Evolutionary conservation across 64 coral and sea anemone genomes (phyloP), one percentile per base, ranked within the genome.

Genomic region (Exaiptasia diaphana): DNA sequence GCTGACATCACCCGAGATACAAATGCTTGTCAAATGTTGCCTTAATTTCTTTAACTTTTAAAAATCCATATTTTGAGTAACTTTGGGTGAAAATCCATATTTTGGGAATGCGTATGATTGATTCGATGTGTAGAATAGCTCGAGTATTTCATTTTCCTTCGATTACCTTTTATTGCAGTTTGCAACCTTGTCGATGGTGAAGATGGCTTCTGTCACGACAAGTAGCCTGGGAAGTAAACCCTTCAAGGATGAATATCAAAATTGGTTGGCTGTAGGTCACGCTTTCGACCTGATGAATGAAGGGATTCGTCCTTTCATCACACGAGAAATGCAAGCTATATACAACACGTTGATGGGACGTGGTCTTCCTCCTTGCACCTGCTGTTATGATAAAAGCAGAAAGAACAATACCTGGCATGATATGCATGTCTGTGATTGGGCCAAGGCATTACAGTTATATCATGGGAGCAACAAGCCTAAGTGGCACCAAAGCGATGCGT

Each of bases 231-330:
- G 61, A 28, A 73, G 14, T 12, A 73, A 18, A 91, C 78, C 48
- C 26, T 86, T 48, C 58, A 77, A 64, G 18, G 63, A 86, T 36
- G 83, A 80, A 25, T 86, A 86, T 58, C 83, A 81, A 53, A 92
- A 92, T 27, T 92, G 90, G 90, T 33, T 92, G 23, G 36, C 57
- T 17, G 90, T 92, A 24, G 73, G 74, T 0, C 68, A 86, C 50
- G 82, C 82, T 23, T 54, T 92, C 0, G 79, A 64, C 6, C 31
- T 74, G 5, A 81, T 74, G 68, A 81, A 76, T 12, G 58, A 79
- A 32, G 82, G 90, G 18, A 29, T 76, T 0, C 67, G 82, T 22
- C 82, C 82, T 20, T 92, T 64, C 67, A 81, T 86, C 34, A 75
- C 73, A 8, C 64, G 82, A 48, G 82, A 92, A 54, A 71, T 50